Conservation (phyloP, 2,113 vertebrate species). For the Azemiops feae region DNA sequence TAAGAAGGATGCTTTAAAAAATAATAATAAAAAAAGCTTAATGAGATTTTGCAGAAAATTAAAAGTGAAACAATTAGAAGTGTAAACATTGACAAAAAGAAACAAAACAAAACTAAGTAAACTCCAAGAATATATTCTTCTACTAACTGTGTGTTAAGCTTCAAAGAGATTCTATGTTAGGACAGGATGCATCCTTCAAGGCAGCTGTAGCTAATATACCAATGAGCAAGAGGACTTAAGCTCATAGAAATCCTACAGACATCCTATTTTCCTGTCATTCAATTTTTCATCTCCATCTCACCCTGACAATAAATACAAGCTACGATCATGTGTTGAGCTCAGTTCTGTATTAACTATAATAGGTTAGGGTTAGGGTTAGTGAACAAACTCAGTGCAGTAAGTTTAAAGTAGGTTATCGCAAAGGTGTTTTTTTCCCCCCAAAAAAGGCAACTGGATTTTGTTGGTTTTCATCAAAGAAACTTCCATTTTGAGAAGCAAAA, state of each 20-base stretch:
- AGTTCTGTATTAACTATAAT: background rate
- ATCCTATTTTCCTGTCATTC: background rate
- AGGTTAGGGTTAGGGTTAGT: too few relatives aligned
- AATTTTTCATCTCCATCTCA: background rate
- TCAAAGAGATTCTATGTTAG: background rate
- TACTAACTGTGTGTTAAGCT: background rate
- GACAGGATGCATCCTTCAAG: background rate
- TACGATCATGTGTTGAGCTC: background rate
- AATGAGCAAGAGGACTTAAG: background rate
- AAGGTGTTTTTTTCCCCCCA: too few relatives aligned
- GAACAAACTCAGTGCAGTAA: background rate
- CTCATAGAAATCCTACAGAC: background rate
- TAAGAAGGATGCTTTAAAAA: too few relatives aligned
- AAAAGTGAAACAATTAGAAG: too few relatives aligned
- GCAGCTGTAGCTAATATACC: background rate
- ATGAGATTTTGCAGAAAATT: too few relatives aligned
- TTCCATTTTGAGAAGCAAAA: too few relatives aligned
- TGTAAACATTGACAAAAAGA: too few relatives aligned
- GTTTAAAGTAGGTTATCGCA: background rate
- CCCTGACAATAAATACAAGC: background rate
- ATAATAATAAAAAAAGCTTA: too few relatives aligned
- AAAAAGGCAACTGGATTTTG: too few relatives aligned
- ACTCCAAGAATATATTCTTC: background rate
- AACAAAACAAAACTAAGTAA: background rate
- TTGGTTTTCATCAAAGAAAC: too few relatives aligned